These are phyloP conservation scores for Hipposideros larvatus DNA, from an alignment of 2,797 vertebrate species.

Conservation along the genomic window DNA sequence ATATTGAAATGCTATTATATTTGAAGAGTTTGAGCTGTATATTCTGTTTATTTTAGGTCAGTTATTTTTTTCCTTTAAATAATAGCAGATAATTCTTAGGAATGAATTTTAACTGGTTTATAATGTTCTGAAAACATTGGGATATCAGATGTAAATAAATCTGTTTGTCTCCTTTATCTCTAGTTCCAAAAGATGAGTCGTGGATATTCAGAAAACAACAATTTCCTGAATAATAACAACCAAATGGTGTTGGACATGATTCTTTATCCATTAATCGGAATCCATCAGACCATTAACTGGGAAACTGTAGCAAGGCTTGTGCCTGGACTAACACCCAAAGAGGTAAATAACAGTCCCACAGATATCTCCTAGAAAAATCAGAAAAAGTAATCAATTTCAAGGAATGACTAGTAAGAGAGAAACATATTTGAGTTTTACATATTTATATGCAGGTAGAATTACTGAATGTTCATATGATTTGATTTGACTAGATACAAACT, in stretches of 20 bases:
- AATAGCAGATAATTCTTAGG: constrained; percentile 41
- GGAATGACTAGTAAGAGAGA: constrained; percentile 30
- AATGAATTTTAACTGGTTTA: constrained; percentile 49
- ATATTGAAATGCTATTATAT: constrained; percentile 40
- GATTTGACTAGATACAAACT: not conserved
- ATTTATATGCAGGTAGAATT: not conserved
- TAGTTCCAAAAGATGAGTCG: constrained; percentile 94
- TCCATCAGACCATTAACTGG: constrained; percentile 97
- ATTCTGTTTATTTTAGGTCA: constrained; percentile 58
- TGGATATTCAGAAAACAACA: constrained; percentile 96
- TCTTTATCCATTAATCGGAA: constrained; percentile 94
- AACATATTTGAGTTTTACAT: not conserved
- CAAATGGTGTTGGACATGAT: constrained; percentile 98
- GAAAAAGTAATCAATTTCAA: constrained; percentile 27
- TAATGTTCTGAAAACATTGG: constrained; percentile 43
- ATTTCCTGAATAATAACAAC: constrained; percentile 96
- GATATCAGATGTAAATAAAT: constrained; percentile 39
- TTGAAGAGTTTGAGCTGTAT: constrained; percentile 47
- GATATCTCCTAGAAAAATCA: constrained; percentile 12
- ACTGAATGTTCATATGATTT: not conserved
- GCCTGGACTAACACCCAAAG: constrained; percentile 96
- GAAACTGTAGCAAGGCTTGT: constrained; percentile 96
- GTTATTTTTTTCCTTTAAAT: constrained; percentile 62
- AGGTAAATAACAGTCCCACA: constrained; percentile 89
- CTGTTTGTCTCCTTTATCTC: constrained; percentile 73